phyloP scores from a whole-genome alignment of 2,888 invertebrate species.

The Salticus scenicus region DNA sequence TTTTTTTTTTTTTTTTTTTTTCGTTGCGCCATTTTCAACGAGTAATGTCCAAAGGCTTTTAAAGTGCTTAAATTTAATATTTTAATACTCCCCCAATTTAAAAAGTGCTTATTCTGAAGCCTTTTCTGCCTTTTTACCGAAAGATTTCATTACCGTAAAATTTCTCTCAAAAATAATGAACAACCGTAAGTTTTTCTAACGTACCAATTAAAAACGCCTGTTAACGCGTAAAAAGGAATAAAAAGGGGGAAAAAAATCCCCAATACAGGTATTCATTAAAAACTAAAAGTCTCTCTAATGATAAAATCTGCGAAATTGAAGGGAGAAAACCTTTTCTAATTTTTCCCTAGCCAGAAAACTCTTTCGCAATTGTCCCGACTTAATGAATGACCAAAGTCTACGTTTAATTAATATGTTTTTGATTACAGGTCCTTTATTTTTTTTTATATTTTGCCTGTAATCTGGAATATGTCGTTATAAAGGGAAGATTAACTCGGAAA shows the following conservation, averaged over 20 bases:
- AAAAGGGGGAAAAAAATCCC: not conserved
- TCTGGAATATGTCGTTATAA: not conserved
- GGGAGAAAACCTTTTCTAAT: not conserved
- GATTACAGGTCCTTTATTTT: slow-evolving; percentile 27
- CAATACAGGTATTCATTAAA: slow-evolving; percentile 19
- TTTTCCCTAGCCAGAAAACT: not conserved
- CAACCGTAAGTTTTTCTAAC: not conserved
- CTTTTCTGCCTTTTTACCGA: no score
- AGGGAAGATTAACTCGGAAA: slow-evolving; percentile 4
- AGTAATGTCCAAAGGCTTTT: no score
- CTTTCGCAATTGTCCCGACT: slow-evolving; percentile 26
- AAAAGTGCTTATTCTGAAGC: not conserved
- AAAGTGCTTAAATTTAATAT: no score
- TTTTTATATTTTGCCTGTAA: not conserved
- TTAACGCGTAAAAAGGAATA: not conserved
- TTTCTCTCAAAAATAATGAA: slow-evolving; percentile 3
- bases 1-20: no score
- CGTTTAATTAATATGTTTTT: slow-evolving; percentile 66
- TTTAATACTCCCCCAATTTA: not conserved
- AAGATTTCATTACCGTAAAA: not conserved
- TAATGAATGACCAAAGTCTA: slow-evolving; percentile 47
- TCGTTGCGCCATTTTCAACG: no score
- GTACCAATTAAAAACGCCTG: slow-evolving; percentile 1
- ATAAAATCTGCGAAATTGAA: not conserved
- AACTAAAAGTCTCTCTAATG: not conserved